These are phyloP conservation scores for Exocentrus adspersus DNA, from an alignment of 2,888 invertebrate species.

Conservation along the genomic window DNA sequence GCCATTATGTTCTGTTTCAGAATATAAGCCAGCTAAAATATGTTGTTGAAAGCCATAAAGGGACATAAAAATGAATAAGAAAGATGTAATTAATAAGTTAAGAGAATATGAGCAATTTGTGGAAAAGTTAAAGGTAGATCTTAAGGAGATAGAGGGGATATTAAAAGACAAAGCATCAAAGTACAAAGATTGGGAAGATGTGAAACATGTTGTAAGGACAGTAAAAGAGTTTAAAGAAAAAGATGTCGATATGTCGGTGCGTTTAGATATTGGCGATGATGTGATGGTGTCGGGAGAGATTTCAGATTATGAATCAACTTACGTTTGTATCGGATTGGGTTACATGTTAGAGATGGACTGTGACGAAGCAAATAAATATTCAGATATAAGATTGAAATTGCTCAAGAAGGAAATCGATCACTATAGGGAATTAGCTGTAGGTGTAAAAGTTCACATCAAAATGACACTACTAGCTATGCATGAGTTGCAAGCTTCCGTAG, in stretches of 20 bases:
- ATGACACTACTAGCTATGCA: slow-evolving; percentile 59
- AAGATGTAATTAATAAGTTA: slow-evolving; percentile 37
- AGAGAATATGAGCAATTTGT: slow-evolving; percentile 58
- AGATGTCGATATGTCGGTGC: slow-evolving; percentile 53
- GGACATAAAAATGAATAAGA: neutral
- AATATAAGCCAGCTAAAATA: too few species aligned
- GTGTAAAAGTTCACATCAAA: slow-evolving; percentile 62
- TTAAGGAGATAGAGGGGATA: slow-evolving; percentile 55
- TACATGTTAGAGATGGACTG: slow-evolving; percentile 60
- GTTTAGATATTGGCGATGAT: slow-evolving; percentile 49
- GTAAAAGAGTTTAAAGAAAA: slow-evolving; percentile 54
- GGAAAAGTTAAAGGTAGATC: slow-evolving; percentile 58
- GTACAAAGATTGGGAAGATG: slow-evolving; percentile 58
- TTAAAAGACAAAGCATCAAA: slow-evolving; percentile 50
- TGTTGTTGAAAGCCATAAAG: too few species aligned
- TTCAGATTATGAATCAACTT: slow-evolving; percentile 52
- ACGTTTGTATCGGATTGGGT: slow-evolving; percentile 58
- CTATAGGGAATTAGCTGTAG: slow-evolving; percentile 57
- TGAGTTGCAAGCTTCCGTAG: slow-evolving; percentile 53
- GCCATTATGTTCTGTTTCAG: too few species aligned
- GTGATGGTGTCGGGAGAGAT: slow-evolving; percentile 54
- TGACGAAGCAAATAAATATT: slow-evolving; percentile 60
- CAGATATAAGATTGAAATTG: slow-evolving; percentile 56
- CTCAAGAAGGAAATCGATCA: slow-evolving; percentile 59
- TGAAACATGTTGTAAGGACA: slow-evolving; percentile 53